These are phyloP conservation scores for Sarcophaga caerulescens DNA, from an alignment of 2,888 invertebrate species.

Conservation along the genomic window DNA sequence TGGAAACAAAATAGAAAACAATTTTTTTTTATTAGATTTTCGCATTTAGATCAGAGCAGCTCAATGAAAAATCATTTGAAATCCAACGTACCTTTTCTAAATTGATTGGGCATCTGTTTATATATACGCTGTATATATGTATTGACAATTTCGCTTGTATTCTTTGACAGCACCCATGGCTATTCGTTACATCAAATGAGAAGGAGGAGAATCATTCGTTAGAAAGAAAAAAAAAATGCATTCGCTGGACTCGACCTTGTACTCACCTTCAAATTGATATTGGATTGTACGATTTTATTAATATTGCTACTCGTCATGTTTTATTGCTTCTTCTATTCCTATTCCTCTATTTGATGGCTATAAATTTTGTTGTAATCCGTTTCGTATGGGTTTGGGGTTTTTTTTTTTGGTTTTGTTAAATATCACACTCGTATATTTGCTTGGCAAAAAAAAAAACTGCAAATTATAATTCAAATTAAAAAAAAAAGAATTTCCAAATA, in stretches of 20 bases:
- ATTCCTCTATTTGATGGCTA: slow-evolving; percentile 14
- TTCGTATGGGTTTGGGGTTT: background rate
- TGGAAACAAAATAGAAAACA: no score
- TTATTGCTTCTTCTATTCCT: background rate
- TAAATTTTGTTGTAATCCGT: slow-evolving; percentile 42
- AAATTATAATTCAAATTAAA: background rate
- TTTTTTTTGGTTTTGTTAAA: no score
- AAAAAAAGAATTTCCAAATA: slow-evolving; percentile 25
- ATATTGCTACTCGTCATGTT: slow-evolving; percentile 70
- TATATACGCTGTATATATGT: slow-evolving; percentile 72
- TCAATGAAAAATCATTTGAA: no score
- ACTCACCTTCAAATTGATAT: slow-evolving; percentile 71
- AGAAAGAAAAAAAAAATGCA: background rate
- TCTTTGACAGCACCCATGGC: slow-evolving; percentile 73
- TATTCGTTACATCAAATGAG: slow-evolving; percentile 4
- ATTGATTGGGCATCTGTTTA: slow-evolving; percentile 70
- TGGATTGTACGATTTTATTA: slow-evolving; percentile 72
- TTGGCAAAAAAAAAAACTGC: background rate
- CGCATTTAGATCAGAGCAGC: no score
- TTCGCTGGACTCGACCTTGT: background rate
- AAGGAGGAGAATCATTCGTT: no score
- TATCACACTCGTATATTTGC: no score
- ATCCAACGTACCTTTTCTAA: slow-evolving; percentile 67
- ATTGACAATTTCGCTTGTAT: slow-evolving; percentile 71
- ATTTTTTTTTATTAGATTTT: no score